phyloP scores from a whole-genome alignment of 2,797 vertebrate species.

The Pangasius larnaudii region DNA sequence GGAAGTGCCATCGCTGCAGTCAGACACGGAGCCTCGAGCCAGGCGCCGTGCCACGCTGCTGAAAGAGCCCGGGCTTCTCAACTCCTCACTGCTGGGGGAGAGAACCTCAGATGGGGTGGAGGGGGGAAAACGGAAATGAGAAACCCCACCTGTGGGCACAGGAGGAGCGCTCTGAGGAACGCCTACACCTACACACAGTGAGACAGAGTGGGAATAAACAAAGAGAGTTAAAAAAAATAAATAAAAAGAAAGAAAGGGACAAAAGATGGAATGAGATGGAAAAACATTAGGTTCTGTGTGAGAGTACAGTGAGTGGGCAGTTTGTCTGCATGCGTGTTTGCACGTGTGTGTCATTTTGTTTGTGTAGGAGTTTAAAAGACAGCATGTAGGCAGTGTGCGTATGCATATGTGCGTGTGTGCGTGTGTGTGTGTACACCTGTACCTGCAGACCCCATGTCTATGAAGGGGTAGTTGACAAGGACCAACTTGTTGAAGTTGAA shows the following conservation, averaged over 20 bases:
- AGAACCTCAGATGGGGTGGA: slow-evolving; percentile 87
- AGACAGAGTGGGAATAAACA: slow-evolving; percentile 14
- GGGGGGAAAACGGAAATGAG: slow-evolving; percentile 89
- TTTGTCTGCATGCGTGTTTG: slow-evolving; percentile 30
- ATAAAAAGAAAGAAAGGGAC: slow-evolving; percentile 1
- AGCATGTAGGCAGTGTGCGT: slow-evolving; percentile 33
- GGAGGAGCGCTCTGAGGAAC: slow-evolving; percentile 92
- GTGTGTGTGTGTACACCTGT: slow-evolving; percentile 41
- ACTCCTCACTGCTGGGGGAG: slow-evolving; percentile 81
- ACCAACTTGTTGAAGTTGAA: slow-evolving; percentile 96
- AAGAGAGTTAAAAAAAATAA: not conserved
- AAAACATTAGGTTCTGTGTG: slow-evolving; percentile 24
- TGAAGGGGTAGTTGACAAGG: slow-evolving; percentile 92
- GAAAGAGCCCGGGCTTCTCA: slow-evolving; percentile 80
- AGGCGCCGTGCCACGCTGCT: slow-evolving; percentile 83
- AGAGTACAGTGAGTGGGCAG: slow-evolving; percentile 42
- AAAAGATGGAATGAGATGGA: not conserved
- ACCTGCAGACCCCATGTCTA: slow-evolving; percentile 89
- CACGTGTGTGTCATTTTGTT: slow-evolving; percentile 30
- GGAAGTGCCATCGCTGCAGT: slow-evolving; percentile 89
- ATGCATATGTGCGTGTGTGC: not conserved
- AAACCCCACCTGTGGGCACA: slow-evolving; percentile 80
- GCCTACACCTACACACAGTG: slow-evolving; percentile 73
- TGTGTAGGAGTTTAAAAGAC: slow-evolving; percentile 43
- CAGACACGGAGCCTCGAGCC: slow-evolving; percentile 87